These are phyloP conservation scores for Aplidium turbinatum DNA, from an alignment of 23 tunicate species.

Conservation along the genomic window DNA sequence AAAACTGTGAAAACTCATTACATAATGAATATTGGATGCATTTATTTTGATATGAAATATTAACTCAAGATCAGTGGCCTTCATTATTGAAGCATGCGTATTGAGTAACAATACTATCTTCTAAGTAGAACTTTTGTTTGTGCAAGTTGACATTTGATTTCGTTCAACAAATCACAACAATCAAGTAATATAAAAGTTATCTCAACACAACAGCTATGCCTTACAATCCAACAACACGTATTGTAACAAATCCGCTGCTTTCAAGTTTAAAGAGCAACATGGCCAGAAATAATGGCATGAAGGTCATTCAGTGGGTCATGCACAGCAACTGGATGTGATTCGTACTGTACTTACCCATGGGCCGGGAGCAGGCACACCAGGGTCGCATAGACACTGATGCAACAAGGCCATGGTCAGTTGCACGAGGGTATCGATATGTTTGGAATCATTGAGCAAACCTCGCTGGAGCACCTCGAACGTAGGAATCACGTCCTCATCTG, in stretches of 20 bases:
- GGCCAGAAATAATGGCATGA: background rate
- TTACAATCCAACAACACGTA: background rate
- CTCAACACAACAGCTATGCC: no score
- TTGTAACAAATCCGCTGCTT: background rate
- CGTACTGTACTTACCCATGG: constrained; percentile 77
- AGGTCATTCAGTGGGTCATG: background rate
- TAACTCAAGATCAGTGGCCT: no score
- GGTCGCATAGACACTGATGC: constrained; percentile 94
- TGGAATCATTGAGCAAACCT: constrained; percentile 75
- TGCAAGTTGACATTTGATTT: no score
- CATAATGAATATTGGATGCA: no score
- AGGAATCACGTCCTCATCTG: constrained; percentile 65
- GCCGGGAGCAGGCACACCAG: constrained; percentile 97
- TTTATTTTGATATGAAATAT: no score
- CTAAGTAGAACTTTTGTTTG: no score
- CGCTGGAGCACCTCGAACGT: constrained; percentile 74
- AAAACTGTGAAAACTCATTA: no score
- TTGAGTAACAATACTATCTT: no score
- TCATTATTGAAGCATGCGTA: no score
- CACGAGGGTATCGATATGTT: constrained; percentile 60
- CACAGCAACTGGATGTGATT: background rate
- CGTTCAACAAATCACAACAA: no score
- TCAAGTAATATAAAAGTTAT: no score
- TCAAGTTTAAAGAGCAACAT: no score
- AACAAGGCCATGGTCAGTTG: constrained; percentile 76